Conservation (phyloP, 2,888 invertebrate genomes). For the Drosophila rubida region DNA sequence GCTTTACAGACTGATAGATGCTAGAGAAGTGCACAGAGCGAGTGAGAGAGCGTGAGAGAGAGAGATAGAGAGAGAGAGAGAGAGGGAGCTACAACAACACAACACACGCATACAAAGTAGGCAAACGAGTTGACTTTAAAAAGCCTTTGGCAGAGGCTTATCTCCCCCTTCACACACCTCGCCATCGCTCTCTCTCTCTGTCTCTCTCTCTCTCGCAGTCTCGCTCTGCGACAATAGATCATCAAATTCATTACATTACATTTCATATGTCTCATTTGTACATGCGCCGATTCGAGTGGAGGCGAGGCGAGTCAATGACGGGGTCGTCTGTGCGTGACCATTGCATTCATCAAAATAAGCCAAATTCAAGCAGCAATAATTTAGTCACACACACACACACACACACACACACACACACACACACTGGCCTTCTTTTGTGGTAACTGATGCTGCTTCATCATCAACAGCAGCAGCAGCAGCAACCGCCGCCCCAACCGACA, state of each 20-base stretch:
- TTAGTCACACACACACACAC: constrained; percentile 16
- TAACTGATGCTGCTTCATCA: constrained; percentile 57
- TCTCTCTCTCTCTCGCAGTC: neutral
- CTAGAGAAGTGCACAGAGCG: constrained; percentile 65
- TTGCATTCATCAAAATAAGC: constrained; percentile 66
- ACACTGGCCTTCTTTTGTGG: constrained; percentile 38
- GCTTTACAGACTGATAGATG: constrained; percentile 78
- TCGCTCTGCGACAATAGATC: constrained; percentile 83
- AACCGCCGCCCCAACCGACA: constrained; percentile 19
- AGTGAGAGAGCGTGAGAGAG: neutral
- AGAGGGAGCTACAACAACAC: constrained; percentile 6
- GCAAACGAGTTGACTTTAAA: constrained; percentile 73
- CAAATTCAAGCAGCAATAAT: constrained; percentile 54
- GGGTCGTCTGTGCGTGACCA: constrained; percentile 67
- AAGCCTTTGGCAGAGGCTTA: constrained; percentile 52
- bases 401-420: constrained; percentile 8
- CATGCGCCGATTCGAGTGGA: constrained; percentile 8
- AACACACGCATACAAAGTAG: constrained; percentile 77
- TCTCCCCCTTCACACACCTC: too few relatives aligned
- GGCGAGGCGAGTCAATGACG: constrained; percentile 11
- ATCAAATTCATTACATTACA: constrained; percentile 84
- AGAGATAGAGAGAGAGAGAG: neutral
- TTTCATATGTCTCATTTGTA: constrained; percentile 75
- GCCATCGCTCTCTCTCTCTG: neutral
- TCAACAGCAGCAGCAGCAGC: constrained; percentile 40